These are phyloP conservation scores for Temnothorax unifasciatus DNA, from an alignment of 2,888 invertebrate genomes.

Conservation along the genomic window DNA sequence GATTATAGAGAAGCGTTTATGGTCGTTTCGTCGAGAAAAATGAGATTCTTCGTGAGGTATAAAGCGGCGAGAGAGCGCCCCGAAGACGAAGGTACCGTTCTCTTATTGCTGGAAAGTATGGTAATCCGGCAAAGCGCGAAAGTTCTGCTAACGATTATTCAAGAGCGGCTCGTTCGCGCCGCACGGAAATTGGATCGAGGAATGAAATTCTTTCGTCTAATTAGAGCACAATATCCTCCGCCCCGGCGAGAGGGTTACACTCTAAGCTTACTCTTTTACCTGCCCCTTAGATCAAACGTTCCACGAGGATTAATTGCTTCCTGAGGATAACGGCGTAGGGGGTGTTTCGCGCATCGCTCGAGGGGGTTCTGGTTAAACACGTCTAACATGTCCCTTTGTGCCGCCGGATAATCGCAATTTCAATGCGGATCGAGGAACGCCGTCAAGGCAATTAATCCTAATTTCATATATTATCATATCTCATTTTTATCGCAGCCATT, in stretches of 20 bases:
- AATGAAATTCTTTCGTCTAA: slow-evolving; percentile 74
- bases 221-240: slow-evolving; percentile 69
- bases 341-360: slow-evolving; percentile 56
- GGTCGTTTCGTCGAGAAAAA: slow-evolving; percentile 70
- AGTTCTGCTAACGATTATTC: slow-evolving; percentile 75
- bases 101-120: slow-evolving; percentile 71
- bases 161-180: slow-evolving; percentile 55
- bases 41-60: slow-evolving; percentile 57
- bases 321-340: slow-evolving; percentile 52
- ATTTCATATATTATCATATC: slow-evolving; percentile 1
- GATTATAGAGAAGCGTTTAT: slow-evolving; percentile 73
- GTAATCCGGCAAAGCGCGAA: slow-evolving; percentile 75
- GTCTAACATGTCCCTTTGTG: slow-evolving; percentile 54
- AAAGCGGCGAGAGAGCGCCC: slow-evolving; percentile 46
- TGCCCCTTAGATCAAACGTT: slow-evolving; percentile 66
- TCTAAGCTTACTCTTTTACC: slow-evolving; percentile 43
- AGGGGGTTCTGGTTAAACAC: slow-evolving; percentile 47
- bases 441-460: slow-evolving; percentile 19
- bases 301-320: slow-evolving; percentile 68
- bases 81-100: slow-evolving; percentile 53
- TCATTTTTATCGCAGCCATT: slow-evolving; percentile 1
- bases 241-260: slow-evolving; percentile 48
- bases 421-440: background rate
- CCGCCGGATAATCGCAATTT: slow-evolving; percentile 49
- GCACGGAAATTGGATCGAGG: slow-evolving; percentile 69